These are phyloP conservation scores for Isaurus tuberculatus DNA, from an alignment of 92 coral and sea anemone genomes.

Conservation along the genomic window DNA sequence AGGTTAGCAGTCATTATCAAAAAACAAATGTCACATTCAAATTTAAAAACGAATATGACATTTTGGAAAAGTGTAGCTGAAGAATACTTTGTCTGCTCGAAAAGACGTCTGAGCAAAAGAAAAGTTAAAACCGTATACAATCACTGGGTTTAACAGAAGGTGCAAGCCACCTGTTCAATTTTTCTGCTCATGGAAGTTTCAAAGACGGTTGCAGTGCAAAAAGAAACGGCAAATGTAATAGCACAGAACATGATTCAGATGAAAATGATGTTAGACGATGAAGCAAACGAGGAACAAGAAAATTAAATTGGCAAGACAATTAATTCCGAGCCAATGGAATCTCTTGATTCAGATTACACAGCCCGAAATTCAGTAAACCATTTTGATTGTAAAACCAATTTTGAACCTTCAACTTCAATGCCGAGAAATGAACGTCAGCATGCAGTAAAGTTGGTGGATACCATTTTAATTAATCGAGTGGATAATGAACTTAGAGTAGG, in stretches of 20 bases:
- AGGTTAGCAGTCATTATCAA: neutral
- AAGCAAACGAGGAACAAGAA: neutral
- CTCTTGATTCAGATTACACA: neutral
- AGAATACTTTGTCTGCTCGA: neutral
- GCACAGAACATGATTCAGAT: neutral
- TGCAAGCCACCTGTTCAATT: neutral
- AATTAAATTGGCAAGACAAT: neutral
- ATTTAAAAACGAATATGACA: neutral
- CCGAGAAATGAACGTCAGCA: neutral
- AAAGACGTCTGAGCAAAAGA: neutral
- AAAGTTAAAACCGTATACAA: conserved; percentile 5
- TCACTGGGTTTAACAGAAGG: neutral
- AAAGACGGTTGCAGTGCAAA: neutral
- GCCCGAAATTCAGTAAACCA: neutral
- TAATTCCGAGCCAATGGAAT: neutral
- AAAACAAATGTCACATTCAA: neutral
- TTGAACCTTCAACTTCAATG: neutral
- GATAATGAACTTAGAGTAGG: neutral
- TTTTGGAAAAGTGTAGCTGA: neutral
- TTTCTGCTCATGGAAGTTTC: neutral
- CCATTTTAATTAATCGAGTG: neutral
- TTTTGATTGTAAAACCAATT: neutral
- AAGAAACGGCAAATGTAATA: neutral
- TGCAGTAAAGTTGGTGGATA: neutral
- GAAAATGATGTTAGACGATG: neutral